phyloP scores from a whole-genome alignment of 2,888 invertebrate species.

The Acanthoscelides obtectus region DNA sequence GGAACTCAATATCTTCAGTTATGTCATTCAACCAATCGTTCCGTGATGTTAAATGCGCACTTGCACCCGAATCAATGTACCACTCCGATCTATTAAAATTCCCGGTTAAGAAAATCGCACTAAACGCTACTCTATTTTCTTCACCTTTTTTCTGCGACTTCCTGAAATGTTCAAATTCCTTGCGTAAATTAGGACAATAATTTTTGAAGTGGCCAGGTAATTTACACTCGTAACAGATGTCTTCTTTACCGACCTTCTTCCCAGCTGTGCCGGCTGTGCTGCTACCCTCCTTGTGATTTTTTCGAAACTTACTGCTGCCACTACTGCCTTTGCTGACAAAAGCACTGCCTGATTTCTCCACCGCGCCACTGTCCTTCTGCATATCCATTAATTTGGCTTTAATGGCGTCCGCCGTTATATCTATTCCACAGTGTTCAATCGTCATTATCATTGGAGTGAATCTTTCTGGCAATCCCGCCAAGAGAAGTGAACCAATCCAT shows the following conservation, averaged over 20 bases:
- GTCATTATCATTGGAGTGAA: slow-evolving; percentile 27
- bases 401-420: slow-evolving; percentile 25
- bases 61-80: slow-evolving; percentile 31
- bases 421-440: slow-evolving; percentile 25
- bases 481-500: slow-evolving; percentile 23
- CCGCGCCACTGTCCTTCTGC: slow-evolving; percentile 9
- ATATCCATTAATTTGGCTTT: slow-evolving; percentile 29
- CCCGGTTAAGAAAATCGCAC: slow-evolving; percentile 10
- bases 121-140: not conserved
- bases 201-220: slow-evolving; percentile 24
- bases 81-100: slow-evolving; percentile 22
- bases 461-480: slow-evolving; percentile 27
- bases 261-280: not conserved
- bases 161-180: too few species aligned
- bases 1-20: slow-evolving; percentile 4
- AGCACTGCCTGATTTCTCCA: too few species aligned
- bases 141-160: not conserved
- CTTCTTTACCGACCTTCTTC: slow-evolving; percentile 8
- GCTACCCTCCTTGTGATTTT: not conserved
- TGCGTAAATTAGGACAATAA: slow-evolving; percentile 21
- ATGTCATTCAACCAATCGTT: slow-evolving; percentile 11
- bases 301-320: not conserved
- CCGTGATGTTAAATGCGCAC: slow-evolving; percentile 22
- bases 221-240: slow-evolving; percentile 23
- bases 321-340: too few species aligned